These are phyloP conservation scores for Trichopria drosophilae DNA, from an alignment of 2,888 invertebrate species.

Conservation along the genomic window DNA sequence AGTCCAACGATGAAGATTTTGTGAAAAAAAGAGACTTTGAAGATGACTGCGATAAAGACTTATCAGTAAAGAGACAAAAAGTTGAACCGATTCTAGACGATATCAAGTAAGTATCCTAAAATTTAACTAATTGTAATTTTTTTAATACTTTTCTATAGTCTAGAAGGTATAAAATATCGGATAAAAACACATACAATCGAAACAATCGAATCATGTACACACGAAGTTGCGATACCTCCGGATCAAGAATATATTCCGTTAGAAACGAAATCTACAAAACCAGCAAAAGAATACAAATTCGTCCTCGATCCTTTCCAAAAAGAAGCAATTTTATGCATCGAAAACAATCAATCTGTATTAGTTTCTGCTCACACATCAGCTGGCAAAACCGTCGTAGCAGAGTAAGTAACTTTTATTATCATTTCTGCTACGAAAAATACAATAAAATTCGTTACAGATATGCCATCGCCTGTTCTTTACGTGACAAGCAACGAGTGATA, in stretches of 20 bases:
- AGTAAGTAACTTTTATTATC: conserved; percentile 67
- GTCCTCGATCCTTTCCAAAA: conserved; percentile 97
- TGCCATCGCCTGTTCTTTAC: conserved; percentile 91
- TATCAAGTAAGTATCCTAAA: conserved; percentile 47
- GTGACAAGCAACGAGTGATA: conserved; percentile 95
- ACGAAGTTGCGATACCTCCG: conserved; percentile 94
- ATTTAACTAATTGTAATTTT: conserved; percentile 11
- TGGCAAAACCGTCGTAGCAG: conserved; percentile 98
- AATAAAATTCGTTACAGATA: conserved; percentile 63
- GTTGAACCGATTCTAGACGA: conserved; percentile 48
- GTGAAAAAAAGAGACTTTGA: conserved; percentile 42
- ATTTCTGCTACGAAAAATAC: background rate
- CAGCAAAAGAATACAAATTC: conserved; percentile 92
- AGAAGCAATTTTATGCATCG: conserved; percentile 93
- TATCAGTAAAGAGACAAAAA: conserved; percentile 43
- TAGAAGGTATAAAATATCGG: conserved; percentile 76
- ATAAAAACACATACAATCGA: conserved; percentile 88
- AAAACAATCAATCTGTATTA: conserved; percentile 96
- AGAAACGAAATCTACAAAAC: conserved; percentile 65
- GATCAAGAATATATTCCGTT: conserved; percentile 75
- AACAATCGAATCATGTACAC: conserved; percentile 89
- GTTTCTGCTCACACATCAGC: conserved; percentile 99
- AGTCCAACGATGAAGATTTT: conserved; percentile 1
- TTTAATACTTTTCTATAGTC: conserved; percentile 59
- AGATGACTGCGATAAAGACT: conserved; percentile 29